Base-by-base conservation (phyloP, 1,140 invertebrate genomes). In the Brachionus koreanus region DNA sequence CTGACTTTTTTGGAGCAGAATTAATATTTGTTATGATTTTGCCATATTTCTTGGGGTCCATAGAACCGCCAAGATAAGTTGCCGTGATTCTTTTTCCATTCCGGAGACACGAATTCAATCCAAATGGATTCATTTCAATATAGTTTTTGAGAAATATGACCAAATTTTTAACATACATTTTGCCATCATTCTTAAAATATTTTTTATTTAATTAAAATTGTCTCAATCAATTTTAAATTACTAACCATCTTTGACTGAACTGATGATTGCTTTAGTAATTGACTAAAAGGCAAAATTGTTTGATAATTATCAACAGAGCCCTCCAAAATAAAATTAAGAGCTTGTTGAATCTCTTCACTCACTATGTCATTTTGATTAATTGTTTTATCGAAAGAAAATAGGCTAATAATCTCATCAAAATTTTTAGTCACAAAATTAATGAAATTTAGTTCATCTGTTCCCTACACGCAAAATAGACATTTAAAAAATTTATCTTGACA, bases 51-150 rank as follows among this genome's bases (percentile, higher is more conserved):
- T 43, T 79, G 19, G 76, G 76, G 2, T 79, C 76, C 35, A 61
- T 37, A 7, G 76, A 79, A 23, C 76, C 76, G 3, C 49, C 76
- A 19, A 57, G 19, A 37, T 79, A 61, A 12, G 46, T 39, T 10
- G 76, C 33, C 0, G 37, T 79, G 12, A 79, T 79, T 19, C 76
- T 29, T 35, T 79, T 79, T 37, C 76, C 76, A 23, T 61, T 65
- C 61, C 61, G 19, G 1, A 79, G 49, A 33, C 49, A 79, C 3
- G 61, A 42, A 42, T 65, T 79, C 1, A 79, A 25, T 3, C 76
- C 76, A 43, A 79, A 79, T 12, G 76, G 76, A 25, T 79, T 79
- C 49, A 65, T 57, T 65, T 79, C 76, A 43, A 79, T 39, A n/a
- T 16, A 61, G 37, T 79, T 65, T 65, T 43, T 79, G n/a, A 79